Evolutionary conservation across 37 sponge, comb jelly and placozoan genomes (phyloP), one percentile per base, ranked within the genome.

Genomic region (Ianthella basta): DNA sequence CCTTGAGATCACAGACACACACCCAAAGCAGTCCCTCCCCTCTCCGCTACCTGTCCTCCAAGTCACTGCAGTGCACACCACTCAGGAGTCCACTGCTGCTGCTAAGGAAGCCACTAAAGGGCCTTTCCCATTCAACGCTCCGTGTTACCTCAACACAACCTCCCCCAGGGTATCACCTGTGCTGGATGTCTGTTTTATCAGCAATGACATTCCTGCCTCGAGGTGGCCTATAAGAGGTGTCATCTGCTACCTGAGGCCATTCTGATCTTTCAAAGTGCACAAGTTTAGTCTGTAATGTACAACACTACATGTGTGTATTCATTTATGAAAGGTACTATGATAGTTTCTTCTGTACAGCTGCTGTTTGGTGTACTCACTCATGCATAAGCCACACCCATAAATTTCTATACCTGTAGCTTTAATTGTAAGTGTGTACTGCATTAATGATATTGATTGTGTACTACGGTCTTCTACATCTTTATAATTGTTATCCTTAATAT

Each of bases 191-290:
- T 68, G 53, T 20, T 54, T 94, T n/a, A 67, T 39, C 19, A 94
- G 85, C 59, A 84, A 40, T 60, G 92, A 91, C 1, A 86, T 86
- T 13, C 60, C 79, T 21, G 55, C 86, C 23, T 34, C 40, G 18
- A 88, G 84, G 56, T 94, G 94, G 94, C 65, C 86, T 0, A 80
- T 89, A 23, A 82, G 94, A 80, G 89, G 81, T 34, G 19, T 91
- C 4, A 16, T 32, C 32, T 91, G 92, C 56, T 90, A 88, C 23
- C 72, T 94, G 32, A 57, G 89, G 63, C 89, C 91, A 72, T 94
- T 90, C 82, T 94, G 61, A 78, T 79, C 79, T 21, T 15, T 74
- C 13, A 6, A 4, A 24, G 3, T 63, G n/a, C n/a, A n/a, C n/a
- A n/a, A n/a, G n/a, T n/a, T n/a, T n/a, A n/a, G n/a, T n/a, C n/a